These are phyloP conservation scores for Agonopterix alstromeriana DNA, from an alignment of 2,888 invertebrate genomes.

Conservation along the genomic window DNA sequence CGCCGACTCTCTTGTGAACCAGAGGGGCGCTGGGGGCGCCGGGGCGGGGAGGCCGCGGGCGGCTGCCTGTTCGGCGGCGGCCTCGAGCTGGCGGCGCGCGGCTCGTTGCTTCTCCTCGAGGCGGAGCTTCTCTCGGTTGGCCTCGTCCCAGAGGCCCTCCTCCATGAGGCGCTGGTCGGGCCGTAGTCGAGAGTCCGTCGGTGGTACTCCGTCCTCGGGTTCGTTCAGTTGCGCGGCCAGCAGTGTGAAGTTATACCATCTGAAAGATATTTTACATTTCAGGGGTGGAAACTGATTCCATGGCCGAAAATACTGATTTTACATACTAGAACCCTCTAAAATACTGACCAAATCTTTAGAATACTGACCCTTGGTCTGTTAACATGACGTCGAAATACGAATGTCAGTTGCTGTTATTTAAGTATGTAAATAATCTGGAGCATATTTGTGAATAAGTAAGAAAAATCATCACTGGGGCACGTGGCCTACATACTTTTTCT, in stretches of 20 bases:
- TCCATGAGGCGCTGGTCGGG: constrained; percentile 99
- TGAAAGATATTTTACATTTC: constrained; percentile 11
- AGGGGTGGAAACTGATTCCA: no score
- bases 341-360: no score
- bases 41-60: constrained; percentile 79
- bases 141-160: constrained; percentile 93
- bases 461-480: no score
- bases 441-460: no score
- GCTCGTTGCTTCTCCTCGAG: constrained; percentile 97
- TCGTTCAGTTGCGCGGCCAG: constrained; percentile 98
- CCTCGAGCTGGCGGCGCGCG: constrained; percentile 85
- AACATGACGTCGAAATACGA: no score
- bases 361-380: no score
- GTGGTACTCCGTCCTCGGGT: constrained; percentile 92
- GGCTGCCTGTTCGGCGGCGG: constrained; percentile 84
- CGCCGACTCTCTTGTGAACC: constrained; percentile 93
- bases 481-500: no score
- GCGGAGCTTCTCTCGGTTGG: constrained; percentile 80
- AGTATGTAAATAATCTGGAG: no score
- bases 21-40: constrained; percentile 85
- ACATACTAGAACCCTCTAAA: no score
- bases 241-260: constrained; percentile 95
- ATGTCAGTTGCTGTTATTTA: no score
- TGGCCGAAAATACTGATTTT: no score
- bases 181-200: constrained; percentile 93